Evolutionary conservation across 2,113 vertebrate species (phyloP).

Genomic region (Coracopsis vasa): DNA sequence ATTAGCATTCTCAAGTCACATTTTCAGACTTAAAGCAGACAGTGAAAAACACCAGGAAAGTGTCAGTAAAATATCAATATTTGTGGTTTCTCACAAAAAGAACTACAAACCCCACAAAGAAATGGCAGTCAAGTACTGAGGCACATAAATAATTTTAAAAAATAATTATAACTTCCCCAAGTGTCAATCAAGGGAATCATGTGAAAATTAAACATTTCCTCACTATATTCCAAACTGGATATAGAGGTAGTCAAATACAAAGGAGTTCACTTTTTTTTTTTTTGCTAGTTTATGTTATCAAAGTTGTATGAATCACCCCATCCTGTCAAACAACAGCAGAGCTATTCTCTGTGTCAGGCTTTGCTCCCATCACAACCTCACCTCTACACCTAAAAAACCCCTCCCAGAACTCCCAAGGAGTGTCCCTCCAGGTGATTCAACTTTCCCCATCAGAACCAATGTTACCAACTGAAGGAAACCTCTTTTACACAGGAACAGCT

Average conservation of each 20-base stretch:
- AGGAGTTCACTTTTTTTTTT: background rate
- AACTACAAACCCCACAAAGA: background rate
- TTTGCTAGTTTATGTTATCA: background rate
- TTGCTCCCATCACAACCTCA: accelerated
- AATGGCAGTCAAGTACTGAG: background rate
- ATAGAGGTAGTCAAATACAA: background rate
- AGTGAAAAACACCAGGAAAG: background rate
- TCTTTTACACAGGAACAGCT: background rate
- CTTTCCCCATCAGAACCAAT: background rate
- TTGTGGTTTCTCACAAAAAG: background rate
- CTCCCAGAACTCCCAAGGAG: background rate
- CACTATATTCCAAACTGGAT: background rate
- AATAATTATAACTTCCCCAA: background rate
- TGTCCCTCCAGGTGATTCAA: background rate
- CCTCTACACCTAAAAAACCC: background rate
- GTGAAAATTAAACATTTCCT: background rate
- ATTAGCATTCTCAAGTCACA: background rate
- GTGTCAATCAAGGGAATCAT: background rate
- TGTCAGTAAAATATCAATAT: background rate
- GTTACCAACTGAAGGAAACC: background rate
- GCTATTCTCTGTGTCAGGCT: background rate
- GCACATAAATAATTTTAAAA: background rate
- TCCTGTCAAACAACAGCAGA: background rate
- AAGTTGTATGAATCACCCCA: background rate
- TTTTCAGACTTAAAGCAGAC: background rate